phyloP scores from a whole-genome alignment of 2,888 invertebrate species.

The Orthosia gracilis region DNA sequence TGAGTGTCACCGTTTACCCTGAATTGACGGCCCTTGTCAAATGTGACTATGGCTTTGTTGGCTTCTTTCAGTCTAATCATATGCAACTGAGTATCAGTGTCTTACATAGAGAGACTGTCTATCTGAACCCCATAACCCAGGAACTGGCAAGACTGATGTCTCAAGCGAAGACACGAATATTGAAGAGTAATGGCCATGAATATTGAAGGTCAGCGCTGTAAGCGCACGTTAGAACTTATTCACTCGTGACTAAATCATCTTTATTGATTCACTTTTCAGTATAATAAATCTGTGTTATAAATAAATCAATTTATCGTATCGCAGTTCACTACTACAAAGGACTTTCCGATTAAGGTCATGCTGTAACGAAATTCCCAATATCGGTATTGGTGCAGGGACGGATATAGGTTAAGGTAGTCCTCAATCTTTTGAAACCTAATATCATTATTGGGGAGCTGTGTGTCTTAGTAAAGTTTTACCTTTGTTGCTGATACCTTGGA shows the following conservation, averaged over 20 bases:
- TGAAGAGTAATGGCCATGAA: too few relatives aligned
- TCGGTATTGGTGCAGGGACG: neutral
- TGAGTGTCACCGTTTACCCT: too few relatives aligned
- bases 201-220: too few relatives aligned
- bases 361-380: constrained; percentile 26
- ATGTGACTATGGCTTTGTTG: too few relatives aligned
- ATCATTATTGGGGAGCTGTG: constrained; percentile 10
- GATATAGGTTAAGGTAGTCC: neutral
- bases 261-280: neutral
- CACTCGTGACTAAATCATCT: neutral
- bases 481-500: constrained; percentile 10
- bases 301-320: neutral
- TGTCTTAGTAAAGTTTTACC: neutral
- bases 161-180: too few relatives aligned
- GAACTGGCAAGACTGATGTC: too few relatives aligned
- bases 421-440: constrained; percentile 30
- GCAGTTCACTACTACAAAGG: neutral
- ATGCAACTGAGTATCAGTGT: too few relatives aligned
- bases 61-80: too few relatives aligned
- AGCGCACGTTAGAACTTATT: too few relatives aligned
- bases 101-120: too few relatives aligned
- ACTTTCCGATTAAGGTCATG: neutral
- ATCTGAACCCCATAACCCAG: too few relatives aligned
- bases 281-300: neutral
- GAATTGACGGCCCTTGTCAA: too few relatives aligned